Evolutionary conservation across 2,888 invertebrate genomes (phyloP).

Genomic region (Subacronicta megacephala): DNA sequence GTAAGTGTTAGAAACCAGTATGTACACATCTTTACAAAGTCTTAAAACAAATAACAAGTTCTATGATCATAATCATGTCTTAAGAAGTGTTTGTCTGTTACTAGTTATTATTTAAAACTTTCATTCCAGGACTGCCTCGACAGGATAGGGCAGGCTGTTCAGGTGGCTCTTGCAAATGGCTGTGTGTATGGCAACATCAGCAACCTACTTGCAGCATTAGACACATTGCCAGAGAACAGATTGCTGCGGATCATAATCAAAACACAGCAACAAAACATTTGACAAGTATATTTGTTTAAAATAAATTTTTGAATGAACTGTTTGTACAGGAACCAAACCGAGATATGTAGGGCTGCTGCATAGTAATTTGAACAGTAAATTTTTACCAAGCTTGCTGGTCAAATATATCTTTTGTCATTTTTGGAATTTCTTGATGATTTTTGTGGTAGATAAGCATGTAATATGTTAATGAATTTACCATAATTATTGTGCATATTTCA

Average conservation of each 20-base stretch:
- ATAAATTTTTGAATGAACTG: conserved; percentile 1
- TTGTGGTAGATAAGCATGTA: too few relatives aligned
- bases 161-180: conserved; percentile 93
- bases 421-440: too few relatives aligned
- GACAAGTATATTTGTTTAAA: conserved; percentile 59
- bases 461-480: too few relatives aligned
- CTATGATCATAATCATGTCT: too few relatives aligned
- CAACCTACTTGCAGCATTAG: conserved; percentile 90
- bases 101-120: background rate
- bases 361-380: background rate
- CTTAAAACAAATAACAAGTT: too few relatives aligned
- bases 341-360: background rate
- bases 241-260: conserved; percentile 91
- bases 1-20: too few relatives aligned
- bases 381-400: too few relatives aligned
- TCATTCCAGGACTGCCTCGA: conserved; percentile 91
- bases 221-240: conserved; percentile 91
- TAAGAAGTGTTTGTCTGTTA: too few relatives aligned
- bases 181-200: conserved; percentile 95
- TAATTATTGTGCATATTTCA: too few relatives aligned
- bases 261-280: conserved; percentile 87
- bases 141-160: conserved; percentile 95
- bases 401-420: too few relatives aligned
- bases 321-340: too few relatives aligned
- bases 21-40: too few relatives aligned